Evolutionary conservation across 2,888 invertebrate species (phyloP).

Genomic region (Ophonus ardosiacus): DNA sequence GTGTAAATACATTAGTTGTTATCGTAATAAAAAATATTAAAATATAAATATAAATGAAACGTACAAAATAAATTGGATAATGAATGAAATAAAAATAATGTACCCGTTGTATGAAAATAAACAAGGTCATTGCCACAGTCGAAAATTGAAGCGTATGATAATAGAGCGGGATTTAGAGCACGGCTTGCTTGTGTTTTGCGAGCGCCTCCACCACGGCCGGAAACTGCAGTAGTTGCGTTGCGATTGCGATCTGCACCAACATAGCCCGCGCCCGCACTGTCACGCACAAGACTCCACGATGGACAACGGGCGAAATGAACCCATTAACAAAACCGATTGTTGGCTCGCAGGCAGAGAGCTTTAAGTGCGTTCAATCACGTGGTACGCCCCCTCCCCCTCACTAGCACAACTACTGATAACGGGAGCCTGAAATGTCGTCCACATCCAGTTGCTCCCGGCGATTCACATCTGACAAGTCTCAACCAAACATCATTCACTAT

Average conservation of each 20-base stretch:
- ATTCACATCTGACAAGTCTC: conserved; percentile 17
- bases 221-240: neutral
- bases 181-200: neutral
- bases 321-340: conserved; percentile 48
- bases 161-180: neutral
- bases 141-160: neutral
- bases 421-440: conserved; percentile 45
- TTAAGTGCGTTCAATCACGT: conserved; percentile 58
- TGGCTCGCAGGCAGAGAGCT: conserved; percentile 32
- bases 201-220: neutral
- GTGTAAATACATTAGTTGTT: neutral
- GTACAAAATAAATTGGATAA: conserved; percentile 18
- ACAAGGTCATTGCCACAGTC: conserved; percentile 47
- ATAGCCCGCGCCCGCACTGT: neutral
- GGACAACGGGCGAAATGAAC: neutral
- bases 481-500: conserved; percentile 3
- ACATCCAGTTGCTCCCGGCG: conserved; percentile 60
- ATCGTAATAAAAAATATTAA: neutral
- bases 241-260: conserved; percentile 7
- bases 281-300: conserved; percentile 8
- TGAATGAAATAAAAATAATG: conserved; percentile 22
- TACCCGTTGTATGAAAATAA: neutral
- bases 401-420: conserved; percentile 35
- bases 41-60: neutral
- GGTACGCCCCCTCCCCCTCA: conserved; percentile 50